A percentile compares a stretch with the other conserved stretches of the same genome.
Conservation (phyloP, 2,888 invertebrate genomes). For the Charanyca ferruginea region DNA sequence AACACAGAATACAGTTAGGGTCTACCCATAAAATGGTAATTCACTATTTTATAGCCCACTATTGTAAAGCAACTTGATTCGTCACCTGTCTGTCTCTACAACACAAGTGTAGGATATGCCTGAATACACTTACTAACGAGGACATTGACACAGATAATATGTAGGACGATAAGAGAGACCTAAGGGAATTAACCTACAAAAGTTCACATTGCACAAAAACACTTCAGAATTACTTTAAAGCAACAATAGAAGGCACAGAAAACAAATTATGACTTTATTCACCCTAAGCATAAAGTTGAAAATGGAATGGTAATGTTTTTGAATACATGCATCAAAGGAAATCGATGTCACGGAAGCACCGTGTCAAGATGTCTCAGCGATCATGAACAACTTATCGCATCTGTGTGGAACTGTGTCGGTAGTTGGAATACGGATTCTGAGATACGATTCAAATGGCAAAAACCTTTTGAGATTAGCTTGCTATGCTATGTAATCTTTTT, state of each 20-base stretch:
- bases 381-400: constrained; percentile 52
- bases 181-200: constrained; percentile 63
- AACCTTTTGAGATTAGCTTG: too few species aligned
- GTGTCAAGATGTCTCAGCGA: constrained; percentile 51
- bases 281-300: not conserved
- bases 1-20: constrained; percentile 27
- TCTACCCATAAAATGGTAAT: constrained; percentile 17
- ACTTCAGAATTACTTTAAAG: constrained; percentile 55
- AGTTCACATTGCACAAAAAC: constrained; percentile 63
- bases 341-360: constrained; percentile 61
- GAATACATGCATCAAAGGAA: constrained; percentile 59
- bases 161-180: constrained; percentile 60
- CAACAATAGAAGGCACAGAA: constrained; percentile 37
- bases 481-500: constrained; percentile 5
- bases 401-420: constrained; percentile 38
- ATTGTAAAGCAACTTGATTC: constrained; percentile 43
- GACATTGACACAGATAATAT: constrained; percentile 59
- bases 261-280: constrained; percentile 27
- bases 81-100: constrained; percentile 41
- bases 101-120: constrained; percentile 24
- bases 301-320: constrained; percentile 22
- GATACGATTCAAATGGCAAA: constrained; percentile 10
- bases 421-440: constrained; percentile 47
- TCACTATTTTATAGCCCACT: constrained; percentile 23
- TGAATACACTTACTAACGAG: constrained; percentile 58